Base-by-base conservation (phyloP, 2,113 vertebrate species). In the Artemisiospiza belli region DNA sequence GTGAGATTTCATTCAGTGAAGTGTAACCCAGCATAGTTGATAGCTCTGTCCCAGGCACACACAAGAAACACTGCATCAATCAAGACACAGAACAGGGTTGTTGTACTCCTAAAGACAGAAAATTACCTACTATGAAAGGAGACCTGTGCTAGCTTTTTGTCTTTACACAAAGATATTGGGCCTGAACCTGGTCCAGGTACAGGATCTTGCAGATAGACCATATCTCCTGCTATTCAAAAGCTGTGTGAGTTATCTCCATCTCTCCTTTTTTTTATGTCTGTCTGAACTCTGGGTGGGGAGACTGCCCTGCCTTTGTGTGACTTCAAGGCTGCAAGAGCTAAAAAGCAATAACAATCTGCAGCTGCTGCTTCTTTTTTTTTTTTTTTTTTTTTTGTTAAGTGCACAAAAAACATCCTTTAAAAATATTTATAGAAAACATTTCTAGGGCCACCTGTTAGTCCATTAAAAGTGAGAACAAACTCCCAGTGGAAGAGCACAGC, bases 381-480 rank as follows among this genome's bases (percentile, higher is more conserved):
- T n/a, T 43, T 87, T 78, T 43, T 52, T 47, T n/a, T 43, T 87
- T 78, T 43, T 52, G 39, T 51, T 44, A 14, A 83, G 76, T 13
- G 1, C 64, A 78, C 51, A 61, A 33, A 59, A 1, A 89, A 61
- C 15, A 37, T 86, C 35, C 68, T 92, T 81, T 83, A 87, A 93
- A 92, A 92, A 63, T 90, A 83, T 77, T 94, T 93, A 54, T 82
- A 84, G 76, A 75, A 81, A 83, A 81, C 46, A 30, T 52, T 74
- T 89, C 10, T 58, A 78, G 54, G 51, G 58, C 76, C 93, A 93
- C 92, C 90, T 92, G 94, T 89, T 94, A 73, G 87, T 83, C 44
- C 62, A 76, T 89, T 94, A 90, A 93, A 93, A 94, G 90, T 79
- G 83, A 78, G 80, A 87, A 82, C 44, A 77, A 72, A 39, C 49